phyloP scores from a whole-genome alignment of 2,113 vertebrate species.

The Rhinolophus ferrumequinum region DNA sequence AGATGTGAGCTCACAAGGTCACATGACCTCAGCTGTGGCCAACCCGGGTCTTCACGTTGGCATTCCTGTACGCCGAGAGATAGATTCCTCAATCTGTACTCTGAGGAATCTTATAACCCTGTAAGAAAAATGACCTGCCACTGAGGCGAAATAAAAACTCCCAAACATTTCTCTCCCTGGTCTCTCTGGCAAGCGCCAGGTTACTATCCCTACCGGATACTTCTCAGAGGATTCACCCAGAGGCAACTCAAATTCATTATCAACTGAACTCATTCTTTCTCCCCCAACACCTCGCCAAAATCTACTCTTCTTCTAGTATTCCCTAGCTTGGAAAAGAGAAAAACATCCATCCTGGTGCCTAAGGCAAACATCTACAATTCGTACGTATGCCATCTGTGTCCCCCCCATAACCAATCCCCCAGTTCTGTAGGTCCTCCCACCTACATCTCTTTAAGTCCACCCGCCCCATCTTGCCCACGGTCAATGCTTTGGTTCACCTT shows the following conservation, averaged over 20 bases:
- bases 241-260: neutral
- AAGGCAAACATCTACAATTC: neutral
- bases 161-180: neutral
- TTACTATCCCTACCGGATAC: neutral
- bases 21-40: neutral
- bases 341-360: neutral
- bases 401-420: neutral
- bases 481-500: neutral
- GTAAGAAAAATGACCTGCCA: neutral
- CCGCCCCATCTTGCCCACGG: neutral
- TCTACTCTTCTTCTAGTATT: neutral
- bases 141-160: neutral
- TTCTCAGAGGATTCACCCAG: neutral
- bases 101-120: neutral
- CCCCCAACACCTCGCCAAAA: neutral
- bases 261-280: slow-evolving; percentile 20
- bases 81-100: neutral
- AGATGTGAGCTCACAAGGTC: neutral
- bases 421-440: neutral
- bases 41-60: neutral
- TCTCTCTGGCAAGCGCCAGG: neutral
- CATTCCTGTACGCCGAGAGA: neutral
- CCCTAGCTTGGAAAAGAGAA: neutral
- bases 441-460: neutral
- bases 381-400: neutral